phyloP scores from a whole-genome alignment of 2,113 vertebrate genomes.

The Triplophysa tibetana region DNA sequence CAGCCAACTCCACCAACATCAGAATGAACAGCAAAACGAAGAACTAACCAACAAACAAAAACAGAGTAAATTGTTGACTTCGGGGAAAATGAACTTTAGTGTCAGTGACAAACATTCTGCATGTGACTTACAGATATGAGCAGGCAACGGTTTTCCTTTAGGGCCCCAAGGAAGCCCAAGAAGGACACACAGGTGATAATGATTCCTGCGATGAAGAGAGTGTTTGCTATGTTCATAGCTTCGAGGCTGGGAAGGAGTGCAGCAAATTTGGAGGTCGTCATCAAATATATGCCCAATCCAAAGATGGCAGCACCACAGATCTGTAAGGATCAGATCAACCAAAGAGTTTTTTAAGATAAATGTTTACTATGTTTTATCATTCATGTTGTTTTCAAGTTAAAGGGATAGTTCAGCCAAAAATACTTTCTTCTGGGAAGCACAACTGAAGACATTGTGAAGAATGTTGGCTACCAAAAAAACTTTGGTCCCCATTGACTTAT shows the following conservation, averaged over 20 bases:
- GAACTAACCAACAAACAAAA: conserved; percentile 69
- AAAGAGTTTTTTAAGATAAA: neutral
- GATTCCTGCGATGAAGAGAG: conserved; percentile 77
- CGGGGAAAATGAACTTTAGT: neutral
- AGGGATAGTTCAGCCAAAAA: neutral
- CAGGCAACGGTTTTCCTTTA: conserved; percentile 87
- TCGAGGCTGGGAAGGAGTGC: conserved; percentile 66
- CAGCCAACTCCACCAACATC: conserved; percentile 77
- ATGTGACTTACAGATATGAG: conserved; percentile 76
- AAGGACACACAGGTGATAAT: conserved; percentile 85
- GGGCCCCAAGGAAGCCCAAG: conserved; percentile 85
- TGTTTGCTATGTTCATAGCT: conserved; percentile 69
- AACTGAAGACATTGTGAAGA: no score
- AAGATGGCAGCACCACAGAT: conserved; percentile 76
- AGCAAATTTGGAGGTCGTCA: conserved; percentile 59
- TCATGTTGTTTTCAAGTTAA: neutral
- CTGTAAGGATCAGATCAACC: conserved; percentile 61
- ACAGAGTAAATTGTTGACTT: neutral
- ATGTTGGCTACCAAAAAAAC: no score
- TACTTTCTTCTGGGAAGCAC: no score
- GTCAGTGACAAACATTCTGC: neutral
- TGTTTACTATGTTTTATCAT: neutral
- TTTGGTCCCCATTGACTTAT: no score
- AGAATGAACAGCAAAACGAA: conserved; percentile 82
- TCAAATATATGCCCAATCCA: conserved; percentile 73